Base-by-base conservation (phyloP, 2,113 vertebrate genomes). In the Protobothrops mucrosquamatus region DNA sequence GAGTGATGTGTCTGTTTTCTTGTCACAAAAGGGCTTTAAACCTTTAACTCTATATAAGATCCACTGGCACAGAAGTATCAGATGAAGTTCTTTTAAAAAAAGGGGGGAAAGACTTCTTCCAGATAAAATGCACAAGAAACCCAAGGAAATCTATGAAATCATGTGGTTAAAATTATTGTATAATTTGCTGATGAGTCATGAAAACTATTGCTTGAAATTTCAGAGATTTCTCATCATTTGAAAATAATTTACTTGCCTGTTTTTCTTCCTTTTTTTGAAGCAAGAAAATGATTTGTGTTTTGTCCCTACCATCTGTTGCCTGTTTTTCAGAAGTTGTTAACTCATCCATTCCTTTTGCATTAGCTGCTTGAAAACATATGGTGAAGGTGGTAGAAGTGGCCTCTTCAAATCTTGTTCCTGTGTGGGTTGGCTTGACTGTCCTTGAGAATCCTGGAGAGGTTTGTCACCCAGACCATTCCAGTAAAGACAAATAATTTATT, bases 131-230 rank as follows among this genome's bases (percentile, higher is more conserved):
- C n/a, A 54, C 46, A 87, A 90, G 39, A 94, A 20, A 94, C 61
- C 92, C 24, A 52, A 92, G 93, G 23, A 92, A 93, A 89, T 59
- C 88, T 34, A 93, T 93, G 15, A 92, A 93, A 88, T 59, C 74
- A 34, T 89, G 29, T 55, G 29, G 89, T 93, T 92, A 90, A 87
- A 57, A 64, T 20, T 90, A 87, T 29, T 43, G 34, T n/a, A 26
- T 5, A 39, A 43, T 26, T 24, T 46, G 91, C 88, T 64, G 86
- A 87, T 52, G 90, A 57, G 34, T 57, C 34, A 46, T 7, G 61
- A 59, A 8, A 89, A 94, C 43, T 2, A n/a, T 85, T 93, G 55
- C 34, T 61, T 95, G 52, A 15, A 89, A 93, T 95, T 95, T 93
- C 88, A 54, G 20, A 92, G 64, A 55, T 4, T 2, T 93, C 43